phyloP scores from a whole-genome alignment of 2,797 vertebrate species.

The Adrianichthys oophorus region DNA sequence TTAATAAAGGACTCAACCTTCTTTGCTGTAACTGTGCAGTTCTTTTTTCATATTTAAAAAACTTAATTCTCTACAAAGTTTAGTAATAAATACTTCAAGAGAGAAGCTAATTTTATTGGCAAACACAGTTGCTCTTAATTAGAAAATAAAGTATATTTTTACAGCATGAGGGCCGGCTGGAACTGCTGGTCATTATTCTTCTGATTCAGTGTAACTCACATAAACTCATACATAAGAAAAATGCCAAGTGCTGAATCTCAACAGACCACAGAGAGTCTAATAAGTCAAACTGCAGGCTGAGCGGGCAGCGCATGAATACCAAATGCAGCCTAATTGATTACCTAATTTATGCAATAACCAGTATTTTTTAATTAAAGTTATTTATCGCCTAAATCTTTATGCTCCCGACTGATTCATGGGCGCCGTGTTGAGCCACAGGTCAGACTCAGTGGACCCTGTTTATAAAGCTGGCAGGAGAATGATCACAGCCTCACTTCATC shows the following conservation, averaged over 20 bases:
- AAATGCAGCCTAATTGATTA: constrained; percentile 79
- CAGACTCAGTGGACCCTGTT: constrained; percentile 57
- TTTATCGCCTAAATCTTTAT: constrained; percentile 73
- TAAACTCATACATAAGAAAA: constrained; percentile 24
- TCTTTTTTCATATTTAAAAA: too few species aligned
- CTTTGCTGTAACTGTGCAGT: too few species aligned
- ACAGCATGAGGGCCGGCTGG: constrained; percentile 1
- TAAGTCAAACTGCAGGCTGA: constrained; percentile 74
- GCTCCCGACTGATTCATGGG: constrained; percentile 67
- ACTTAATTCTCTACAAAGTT: too few species aligned
- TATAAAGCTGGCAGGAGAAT: constrained; percentile 59
- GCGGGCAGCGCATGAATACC: constrained; percentile 80
- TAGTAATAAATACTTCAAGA: not conserved
- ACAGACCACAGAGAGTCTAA: constrained; percentile 58
- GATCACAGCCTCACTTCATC: constrained; percentile 59
- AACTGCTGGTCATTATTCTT: constrained; percentile 7
- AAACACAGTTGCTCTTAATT: not conserved
- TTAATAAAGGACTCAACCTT: too few species aligned
- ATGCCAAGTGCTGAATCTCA: constrained; percentile 34
- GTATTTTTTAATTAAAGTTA: constrained; percentile 73
- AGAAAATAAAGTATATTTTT: not conserved
- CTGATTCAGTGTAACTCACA: constrained; percentile 10
- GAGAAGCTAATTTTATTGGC: not conserved
- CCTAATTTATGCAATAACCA: constrained; percentile 79
- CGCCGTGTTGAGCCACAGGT: constrained; percentile 51